Conservation (phyloP, 2,113 vertebrate genomes). For the Bos indicus region DNA sequence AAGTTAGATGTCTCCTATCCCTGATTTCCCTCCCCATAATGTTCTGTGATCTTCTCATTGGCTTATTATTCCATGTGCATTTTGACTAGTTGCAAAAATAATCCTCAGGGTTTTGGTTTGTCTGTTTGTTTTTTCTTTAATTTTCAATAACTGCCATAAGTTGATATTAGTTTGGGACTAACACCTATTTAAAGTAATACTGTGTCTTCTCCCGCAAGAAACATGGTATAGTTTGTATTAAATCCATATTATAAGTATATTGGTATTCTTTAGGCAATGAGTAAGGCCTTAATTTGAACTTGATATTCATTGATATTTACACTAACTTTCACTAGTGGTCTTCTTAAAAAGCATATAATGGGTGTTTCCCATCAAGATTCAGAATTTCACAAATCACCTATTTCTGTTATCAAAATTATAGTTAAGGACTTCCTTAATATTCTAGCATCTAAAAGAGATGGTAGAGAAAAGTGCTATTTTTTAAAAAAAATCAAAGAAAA, state of each 20-base stretch:
- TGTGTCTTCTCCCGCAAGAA: background rate
- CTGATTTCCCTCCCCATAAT: background rate
- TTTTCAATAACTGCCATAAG: background rate
- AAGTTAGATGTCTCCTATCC: background rate
- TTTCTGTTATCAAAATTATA: background rate
- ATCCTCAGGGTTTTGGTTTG: background rate
- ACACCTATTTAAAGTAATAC: background rate
- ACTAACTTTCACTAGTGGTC: background rate
- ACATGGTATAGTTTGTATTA: background rate
- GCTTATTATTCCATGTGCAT: background rate
- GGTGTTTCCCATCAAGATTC: background rate
- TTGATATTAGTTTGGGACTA: slow-evolving; percentile 1
- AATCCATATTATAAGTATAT: background rate
- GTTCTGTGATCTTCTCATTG: background rate
- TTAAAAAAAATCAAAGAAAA: background rate
- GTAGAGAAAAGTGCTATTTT: background rate
- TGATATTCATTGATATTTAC: background rate
- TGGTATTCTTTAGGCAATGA: background rate
- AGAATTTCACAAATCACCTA: background rate
- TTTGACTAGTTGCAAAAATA: background rate
- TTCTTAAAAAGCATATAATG: background rate
- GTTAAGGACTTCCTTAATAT: background rate
- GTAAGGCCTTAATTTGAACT: background rate
- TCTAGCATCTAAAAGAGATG: background rate
- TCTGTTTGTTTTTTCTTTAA: background rate